Evolutionary conservation across 2,888 invertebrate genomes (phyloP).

Genomic region (Nomada flava): DNA sequence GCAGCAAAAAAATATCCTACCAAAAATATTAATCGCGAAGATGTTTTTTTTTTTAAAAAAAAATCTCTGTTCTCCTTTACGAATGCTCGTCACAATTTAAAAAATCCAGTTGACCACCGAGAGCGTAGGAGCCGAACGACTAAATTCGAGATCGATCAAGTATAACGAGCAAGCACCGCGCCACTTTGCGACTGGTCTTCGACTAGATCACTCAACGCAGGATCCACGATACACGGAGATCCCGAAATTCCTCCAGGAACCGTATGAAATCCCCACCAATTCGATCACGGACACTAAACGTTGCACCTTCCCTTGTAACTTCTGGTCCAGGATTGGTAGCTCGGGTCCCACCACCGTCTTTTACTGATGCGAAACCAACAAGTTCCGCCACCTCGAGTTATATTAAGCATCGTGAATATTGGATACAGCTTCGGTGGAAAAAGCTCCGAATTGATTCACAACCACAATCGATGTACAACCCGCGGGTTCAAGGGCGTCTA

Average conservation of each 20-base stretch:
- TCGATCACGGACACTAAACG: conserved; percentile 17
- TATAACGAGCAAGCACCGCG: conserved; percentile 44
- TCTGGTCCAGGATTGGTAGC: conserved; percentile 72
- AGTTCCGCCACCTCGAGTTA: conserved; percentile 70
- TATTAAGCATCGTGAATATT: conserved; percentile 69
- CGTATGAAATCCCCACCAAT: conserved; percentile 64
- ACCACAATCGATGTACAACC: conserved; percentile 17
- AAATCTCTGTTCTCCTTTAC: too few species aligned
- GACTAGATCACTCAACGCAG: conserved; percentile 65
- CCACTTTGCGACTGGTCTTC: conserved; percentile 57
- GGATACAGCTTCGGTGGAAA: conserved; percentile 53
- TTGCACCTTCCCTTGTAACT: conserved; percentile 63
- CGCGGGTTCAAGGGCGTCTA: conserved; percentile 35
- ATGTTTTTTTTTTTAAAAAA: not conserved
- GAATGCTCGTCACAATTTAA: not conserved
- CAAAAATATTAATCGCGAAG: not conserved
- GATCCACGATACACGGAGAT: conserved; percentile 55
- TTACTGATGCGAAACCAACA: conserved; percentile 50
- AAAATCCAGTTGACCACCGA: not conserved
- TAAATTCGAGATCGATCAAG: not conserved
- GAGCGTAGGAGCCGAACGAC: not conserved
- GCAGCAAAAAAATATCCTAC: not conserved
- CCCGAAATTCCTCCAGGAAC: conserved; percentile 79
- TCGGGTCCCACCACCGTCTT: conserved; percentile 67
- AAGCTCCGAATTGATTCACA: conserved; percentile 50